Conservation (phyloP, 2,113 vertebrate species). For the Psophia crepitans region DNA sequence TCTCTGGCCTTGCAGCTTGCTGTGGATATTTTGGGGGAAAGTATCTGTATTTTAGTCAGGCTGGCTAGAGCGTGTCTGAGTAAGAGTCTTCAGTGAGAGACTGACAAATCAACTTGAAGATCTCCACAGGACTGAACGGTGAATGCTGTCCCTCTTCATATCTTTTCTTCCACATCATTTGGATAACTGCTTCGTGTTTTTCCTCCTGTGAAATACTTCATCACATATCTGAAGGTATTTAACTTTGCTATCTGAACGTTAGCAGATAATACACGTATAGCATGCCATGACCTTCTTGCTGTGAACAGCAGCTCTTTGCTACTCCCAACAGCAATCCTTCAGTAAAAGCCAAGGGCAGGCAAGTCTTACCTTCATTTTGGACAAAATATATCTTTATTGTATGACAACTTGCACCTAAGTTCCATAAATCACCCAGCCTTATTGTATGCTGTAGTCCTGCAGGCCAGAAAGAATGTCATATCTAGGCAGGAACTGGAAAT, state of each 20-base stretch:
- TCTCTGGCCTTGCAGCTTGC: neutral
- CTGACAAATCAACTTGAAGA: neutral
- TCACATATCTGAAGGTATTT: rapidly evolving
- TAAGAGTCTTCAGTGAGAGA: neutral
- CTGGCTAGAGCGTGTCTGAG: neutral
- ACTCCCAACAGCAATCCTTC: neutral
- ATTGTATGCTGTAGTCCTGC: neutral
- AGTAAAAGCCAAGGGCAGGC: neutral
- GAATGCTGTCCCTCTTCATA: neutral
- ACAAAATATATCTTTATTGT: neutral
- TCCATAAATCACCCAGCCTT: neutral
- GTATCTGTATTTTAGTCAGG: neutral
- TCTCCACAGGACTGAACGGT: neutral
- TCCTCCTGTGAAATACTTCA: neutral
- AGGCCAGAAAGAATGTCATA: neutral
- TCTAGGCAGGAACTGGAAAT: neutral
- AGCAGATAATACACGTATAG: no score
- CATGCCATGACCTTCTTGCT: neutral
- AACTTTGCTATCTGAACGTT: neutral
- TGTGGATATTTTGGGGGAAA: neutral
- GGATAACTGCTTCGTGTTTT: neutral
- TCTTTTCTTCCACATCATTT: neutral
- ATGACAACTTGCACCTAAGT: neutral
- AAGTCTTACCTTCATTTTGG: neutral
- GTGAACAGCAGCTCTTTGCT: neutral